Evolutionary conservation across 2,888 invertebrate species (phyloP), one percentile per base, ranked within the genome.

Genomic region (Therioaphis trifolii): DNA sequence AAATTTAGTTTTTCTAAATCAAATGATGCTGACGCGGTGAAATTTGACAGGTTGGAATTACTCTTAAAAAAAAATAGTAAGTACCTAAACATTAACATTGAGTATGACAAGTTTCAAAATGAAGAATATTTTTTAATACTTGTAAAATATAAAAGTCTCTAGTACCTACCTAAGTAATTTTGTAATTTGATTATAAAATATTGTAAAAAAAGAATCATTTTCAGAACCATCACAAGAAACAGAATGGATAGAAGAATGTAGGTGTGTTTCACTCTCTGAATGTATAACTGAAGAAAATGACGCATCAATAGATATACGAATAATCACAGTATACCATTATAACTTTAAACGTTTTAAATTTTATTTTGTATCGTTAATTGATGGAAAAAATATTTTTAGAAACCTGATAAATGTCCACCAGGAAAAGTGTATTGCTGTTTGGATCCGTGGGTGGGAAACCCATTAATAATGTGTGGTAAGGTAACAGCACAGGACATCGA

Each of bases 161-260:
- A n/a, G n/a, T n/a, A n/a, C n/a, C n/a, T n/a, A n/a, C n/a, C n/a
- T n/a, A n/a, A n/a, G n/a, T n/a, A n/a, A n/a, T n/a, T n/a, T n/a
- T n/a, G n/a, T n/a, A n/a, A n/a, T n/a, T n/a, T n/a, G n/a, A n/a
- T n/a, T n/a, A n/a, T n/a, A n/a, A n/a, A n/a, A n/a, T n/a, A n/a
- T n/a, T n/a, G n/a, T n/a, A n/a, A n/a, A n/a, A n/a, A 35, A 35
- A 5, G 35, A 61, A 68, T 71, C n/a, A 49, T 71, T 80, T 35
- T 71, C 24, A 74, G 82, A 82, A 63, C 40, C 63, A 14, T 49
- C 46, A 0, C 35, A 49, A 0, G 49, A 82, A 49, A 66, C 29
- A 12, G 82, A 82, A 82, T 82, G 82, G 82, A 7, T 49, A 15
- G 74, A 82, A 82, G 82, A 82, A n/a, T 82, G 82, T 27, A 82